Evolutionary conservation across 2,888 invertebrate species (phyloP).

Genomic region (Mimachlamys varia): DNA sequence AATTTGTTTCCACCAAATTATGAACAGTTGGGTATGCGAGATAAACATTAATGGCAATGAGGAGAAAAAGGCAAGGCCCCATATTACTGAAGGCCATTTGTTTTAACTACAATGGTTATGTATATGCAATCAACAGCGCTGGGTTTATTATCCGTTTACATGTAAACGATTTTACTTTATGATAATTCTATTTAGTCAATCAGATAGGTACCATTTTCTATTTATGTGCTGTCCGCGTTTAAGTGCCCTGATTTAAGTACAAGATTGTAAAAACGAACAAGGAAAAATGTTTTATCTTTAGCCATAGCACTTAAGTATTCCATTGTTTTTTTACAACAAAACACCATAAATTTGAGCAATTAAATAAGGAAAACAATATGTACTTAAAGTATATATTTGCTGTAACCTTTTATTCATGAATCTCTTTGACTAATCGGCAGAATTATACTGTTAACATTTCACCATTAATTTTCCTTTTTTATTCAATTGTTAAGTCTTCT

Average conservation of each 20-base stretch:
- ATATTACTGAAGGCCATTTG: background rate
- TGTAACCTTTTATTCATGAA: no score
- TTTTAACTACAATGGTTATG: background rate
- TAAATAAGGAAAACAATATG: no score
- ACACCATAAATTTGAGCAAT: background rate
- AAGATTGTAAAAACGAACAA: background rate
- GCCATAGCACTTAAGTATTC: background rate
- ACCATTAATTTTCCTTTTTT: no score
- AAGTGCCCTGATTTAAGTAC: background rate
- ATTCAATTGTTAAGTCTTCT: no score
- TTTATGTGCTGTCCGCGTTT: background rate
- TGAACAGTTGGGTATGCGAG: background rate
- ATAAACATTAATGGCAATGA: background rate
- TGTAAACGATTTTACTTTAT: background rate
- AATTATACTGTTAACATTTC: no score
- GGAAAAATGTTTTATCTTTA: background rate
- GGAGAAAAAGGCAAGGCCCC: background rate
- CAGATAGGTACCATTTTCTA: background rate
- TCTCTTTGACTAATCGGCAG: no score
- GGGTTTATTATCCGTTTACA: background rate
- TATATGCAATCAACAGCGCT: background rate
- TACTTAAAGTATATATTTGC: no score
- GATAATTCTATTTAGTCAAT: background rate
- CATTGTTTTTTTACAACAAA: background rate
- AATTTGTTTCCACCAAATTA: conserved; percentile 8